Percentiles rank a stretch among this genome's conserved stretches.
These are phyloP conservation scores for Chanos chanos DNA, from an alignment of 2,797 vertebrate species.

Conservation along the genomic window DNA sequence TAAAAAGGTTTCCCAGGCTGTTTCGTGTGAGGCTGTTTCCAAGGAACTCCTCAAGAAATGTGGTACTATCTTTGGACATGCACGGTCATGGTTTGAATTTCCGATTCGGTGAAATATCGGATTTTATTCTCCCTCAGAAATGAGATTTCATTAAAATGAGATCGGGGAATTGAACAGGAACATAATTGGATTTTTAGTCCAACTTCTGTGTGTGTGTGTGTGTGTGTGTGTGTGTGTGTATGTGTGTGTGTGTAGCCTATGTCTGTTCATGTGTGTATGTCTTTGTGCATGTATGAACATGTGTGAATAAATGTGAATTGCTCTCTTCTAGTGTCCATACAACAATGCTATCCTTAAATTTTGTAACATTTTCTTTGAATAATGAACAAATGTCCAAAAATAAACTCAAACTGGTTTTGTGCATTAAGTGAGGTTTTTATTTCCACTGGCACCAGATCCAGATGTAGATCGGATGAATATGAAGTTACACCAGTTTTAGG, in stretches of 20 bases:
- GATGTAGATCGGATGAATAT: too few relatives aligned
- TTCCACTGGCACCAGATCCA: too few relatives aligned
- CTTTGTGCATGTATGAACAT: not conserved
- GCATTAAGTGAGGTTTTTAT: not conserved
- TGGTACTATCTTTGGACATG: not conserved
- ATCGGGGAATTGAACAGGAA: too few relatives aligned
- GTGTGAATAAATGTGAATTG: not conserved
- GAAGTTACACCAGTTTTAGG: constrained; percentile 1
- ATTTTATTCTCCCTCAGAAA: too few relatives aligned
- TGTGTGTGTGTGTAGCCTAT: not conserved
- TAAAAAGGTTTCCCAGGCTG: constrained; percentile 4
- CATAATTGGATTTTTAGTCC: too few relatives aligned
- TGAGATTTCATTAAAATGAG: too few relatives aligned
- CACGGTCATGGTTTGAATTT: constrained; percentile 1
- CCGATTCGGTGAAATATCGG: not conserved
- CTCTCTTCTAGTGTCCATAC: too few relatives aligned
- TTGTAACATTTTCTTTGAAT: too few relatives aligned
- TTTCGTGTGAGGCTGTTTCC: constrained; percentile 10
- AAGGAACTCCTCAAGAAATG: not conserved
- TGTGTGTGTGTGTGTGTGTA: not conserved
- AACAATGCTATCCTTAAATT: too few relatives aligned
- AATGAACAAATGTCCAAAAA: too few relatives aligned
- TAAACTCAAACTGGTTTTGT: too few relatives aligned
- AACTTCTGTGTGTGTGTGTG: not conserved
- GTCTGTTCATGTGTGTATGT: not conserved